Evolutionary conservation across 2,888 invertebrate species (phyloP), one percentile per base, ranked within the genome.

Genomic region (Perithous albicinctus): DNA sequence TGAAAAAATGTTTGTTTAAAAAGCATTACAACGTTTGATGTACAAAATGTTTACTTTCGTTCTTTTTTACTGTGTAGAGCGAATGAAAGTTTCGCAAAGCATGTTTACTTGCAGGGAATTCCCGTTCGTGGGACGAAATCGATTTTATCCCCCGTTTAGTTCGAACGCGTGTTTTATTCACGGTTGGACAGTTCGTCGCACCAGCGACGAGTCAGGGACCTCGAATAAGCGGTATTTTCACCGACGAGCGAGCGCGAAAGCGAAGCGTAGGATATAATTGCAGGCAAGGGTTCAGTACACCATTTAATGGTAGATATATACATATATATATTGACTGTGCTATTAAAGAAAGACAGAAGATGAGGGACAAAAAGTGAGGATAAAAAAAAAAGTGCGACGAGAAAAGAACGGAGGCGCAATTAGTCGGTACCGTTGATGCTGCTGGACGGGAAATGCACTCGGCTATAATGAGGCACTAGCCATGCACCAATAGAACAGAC

Each of bases 401-500:
- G 69, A 81, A 35, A 38, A 64, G 64, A 46, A 76, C 80, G 78
- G 74, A 82, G n/a, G n/a, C n/a, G 88, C 89, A 90, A 90, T 90
- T 90, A 90, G 88, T 89, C 86, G 64, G 69, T 48, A 43, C 43
- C 56, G 18, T 66, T 43, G 74, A 43, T 59, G 8, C 15, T 73
- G 41, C 38, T 46, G 15, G 12, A 87, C 86, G 87, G 87, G 87
- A 88, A 87, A 88, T 85, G 87, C 88, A 85, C 84, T 84, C 82
- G 85, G 86, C 59, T 73, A 78, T 81, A 82, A 82, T 78, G 78
- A 82, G 69, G 32, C 74, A 66, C 64, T n/a, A 56, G 41, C 76
- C 67, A 67, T 77, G 46, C 74, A 75, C 56, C 64, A 41, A 66
- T 80, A 59, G 15, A 81, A 29, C 64, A 70, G 70, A 74, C 78